These are phyloP conservation scores for Caenorhabditis imperialis DNA, from an alignment of 2,888 invertebrate species.

Conservation along the genomic window DNA sequence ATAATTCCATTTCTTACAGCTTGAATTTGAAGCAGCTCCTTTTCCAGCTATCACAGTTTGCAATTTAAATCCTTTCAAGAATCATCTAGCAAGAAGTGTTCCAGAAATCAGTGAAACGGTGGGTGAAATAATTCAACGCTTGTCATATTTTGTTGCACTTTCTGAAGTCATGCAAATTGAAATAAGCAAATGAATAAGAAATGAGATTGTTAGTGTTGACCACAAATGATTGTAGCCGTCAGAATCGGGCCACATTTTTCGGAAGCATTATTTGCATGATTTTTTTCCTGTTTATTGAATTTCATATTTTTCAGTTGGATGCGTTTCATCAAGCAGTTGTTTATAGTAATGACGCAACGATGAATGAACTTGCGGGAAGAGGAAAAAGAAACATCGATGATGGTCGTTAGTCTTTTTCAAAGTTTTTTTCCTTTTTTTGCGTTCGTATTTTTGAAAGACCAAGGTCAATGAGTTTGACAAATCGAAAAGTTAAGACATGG, in stretches of 20 bases:
- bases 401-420: slow-evolving; percentile 26
- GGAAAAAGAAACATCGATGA: slow-evolving; percentile 36
- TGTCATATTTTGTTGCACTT: no score
- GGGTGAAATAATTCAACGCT: slow-evolving; percentile 9
- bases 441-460: slow-evolving; percentile 6
- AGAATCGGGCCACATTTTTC: no score
- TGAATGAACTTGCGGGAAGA: slow-evolving; percentile 37
- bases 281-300: no score
- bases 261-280: no score
- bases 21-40: slow-evolving; percentile 73
- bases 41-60: slow-evolving; percentile 77
- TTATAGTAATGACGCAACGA: slow-evolving; percentile 73
- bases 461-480: slow-evolving; percentile 39
- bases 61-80: slow-evolving; percentile 76
- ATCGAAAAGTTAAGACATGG: no score
- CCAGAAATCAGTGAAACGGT: slow-evolving; percentile 76
- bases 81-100: slow-evolving; percentile 72
- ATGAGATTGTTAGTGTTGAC: no score
- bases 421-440: slow-evolving; percentile 4
- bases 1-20: slow-evolving; percentile 59
- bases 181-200: slow-evolving; percentile 48
- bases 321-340: slow-evolving; percentile 77
- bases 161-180: slow-evolving; percentile 6
- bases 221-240: no score
- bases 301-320: slow-evolving; percentile 70